These are phyloP conservation scores for Bradysia coprophila DNA, from an alignment of 1,140 invertebrate species.

Conservation along the genomic window DNA sequence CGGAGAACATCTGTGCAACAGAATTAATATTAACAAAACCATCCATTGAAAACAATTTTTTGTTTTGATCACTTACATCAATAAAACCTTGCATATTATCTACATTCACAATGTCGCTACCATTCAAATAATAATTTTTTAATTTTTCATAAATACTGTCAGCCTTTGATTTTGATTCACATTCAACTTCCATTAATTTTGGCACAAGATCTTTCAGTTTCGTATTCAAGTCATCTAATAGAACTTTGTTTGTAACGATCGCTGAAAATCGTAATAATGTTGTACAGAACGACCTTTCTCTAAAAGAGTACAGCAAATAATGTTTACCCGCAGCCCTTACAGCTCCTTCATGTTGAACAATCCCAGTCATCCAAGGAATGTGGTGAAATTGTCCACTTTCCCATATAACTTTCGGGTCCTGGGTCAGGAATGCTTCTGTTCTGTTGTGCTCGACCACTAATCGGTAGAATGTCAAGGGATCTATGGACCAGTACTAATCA, in stretches of 20 bases:
- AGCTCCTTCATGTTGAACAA: conserved; percentile 23
- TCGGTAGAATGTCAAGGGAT: conserved; percentile 26
- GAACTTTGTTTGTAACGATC: conserved; percentile 15
- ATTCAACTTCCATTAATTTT: conserved; percentile 15
- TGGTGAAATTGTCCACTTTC: conserved; percentile 12
- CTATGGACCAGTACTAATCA: conserved; percentile 24
- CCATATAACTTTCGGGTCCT: conserved; percentile 18
- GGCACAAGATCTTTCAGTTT: conserved; percentile 14
- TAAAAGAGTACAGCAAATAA: background rate
- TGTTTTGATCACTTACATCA: conserved; percentile 17
- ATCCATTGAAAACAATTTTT: too few species aligned
- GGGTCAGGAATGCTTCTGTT: conserved; percentile 17
- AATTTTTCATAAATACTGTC: conserved; percentile 6
- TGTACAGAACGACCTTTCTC: background rate
- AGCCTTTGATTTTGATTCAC: conserved; percentile 2
- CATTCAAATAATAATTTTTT: conserved; percentile 14
- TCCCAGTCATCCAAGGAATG: conserved; percentile 25
- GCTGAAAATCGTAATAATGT: conserved; percentile 8
- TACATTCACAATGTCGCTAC: conserved; percentile 11
- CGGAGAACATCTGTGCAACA: conserved; percentile 13
- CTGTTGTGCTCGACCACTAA: conserved; percentile 19
- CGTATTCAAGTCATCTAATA: conserved; percentile 16
- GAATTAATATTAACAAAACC: background rate
- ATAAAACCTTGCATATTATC: conserved; percentile 13
- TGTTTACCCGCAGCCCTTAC: conserved; percentile 17